Conservation (phyloP, 64 coral and sea anemone genomes). For the Pocillopora damicornis region DNA sequence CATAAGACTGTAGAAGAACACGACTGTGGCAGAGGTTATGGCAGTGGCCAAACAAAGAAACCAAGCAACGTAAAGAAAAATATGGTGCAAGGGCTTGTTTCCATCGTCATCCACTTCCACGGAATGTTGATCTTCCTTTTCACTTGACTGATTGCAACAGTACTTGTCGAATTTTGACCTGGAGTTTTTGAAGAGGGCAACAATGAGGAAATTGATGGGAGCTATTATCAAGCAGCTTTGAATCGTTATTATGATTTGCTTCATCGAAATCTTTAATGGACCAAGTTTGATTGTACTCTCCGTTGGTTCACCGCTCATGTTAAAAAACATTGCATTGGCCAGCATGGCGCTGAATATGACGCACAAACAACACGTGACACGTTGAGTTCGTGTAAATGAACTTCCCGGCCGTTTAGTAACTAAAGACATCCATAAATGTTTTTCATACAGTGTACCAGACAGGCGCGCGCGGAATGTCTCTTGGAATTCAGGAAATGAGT, state of each 20-base stretch:
- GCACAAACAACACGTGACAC: conserved; percentile 66
- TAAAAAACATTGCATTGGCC: conserved; percentile 77
- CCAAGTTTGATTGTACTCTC: conserved; percentile 50
- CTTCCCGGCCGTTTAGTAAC: conserved; percentile 51
- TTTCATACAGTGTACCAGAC: conserved; percentile 1
- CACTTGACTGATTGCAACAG: neutral
- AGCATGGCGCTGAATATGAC: conserved; percentile 51
- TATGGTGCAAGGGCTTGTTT: conserved; percentile 18
- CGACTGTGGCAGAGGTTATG: conserved; percentile 39
- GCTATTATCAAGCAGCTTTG: conserved; percentile 68
- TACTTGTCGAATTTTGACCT: neutral
- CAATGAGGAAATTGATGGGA: conserved; percentile 68
- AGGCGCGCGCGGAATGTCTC: conserved; percentile 1
- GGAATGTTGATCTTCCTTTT: neutral
- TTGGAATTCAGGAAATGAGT: neutral
- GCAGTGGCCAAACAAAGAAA: conserved; percentile 43
- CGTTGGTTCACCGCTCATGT: conserved; percentile 28
- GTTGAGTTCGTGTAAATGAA: conserved; percentile 53
- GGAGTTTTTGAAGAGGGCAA: conserved; percentile 60
- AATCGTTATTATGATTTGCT: conserved; percentile 66
- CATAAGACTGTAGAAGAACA: conserved; percentile 82
- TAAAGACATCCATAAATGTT: conserved; percentile 47
- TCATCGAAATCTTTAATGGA: conserved; percentile 57
- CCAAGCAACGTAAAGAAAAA: conserved; percentile 68
- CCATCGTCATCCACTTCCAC: neutral